These are phyloP conservation scores for Gambelia wislizenii DNA, from an alignment of 2,797 vertebrate genomes.

Conservation along the genomic window DNA sequence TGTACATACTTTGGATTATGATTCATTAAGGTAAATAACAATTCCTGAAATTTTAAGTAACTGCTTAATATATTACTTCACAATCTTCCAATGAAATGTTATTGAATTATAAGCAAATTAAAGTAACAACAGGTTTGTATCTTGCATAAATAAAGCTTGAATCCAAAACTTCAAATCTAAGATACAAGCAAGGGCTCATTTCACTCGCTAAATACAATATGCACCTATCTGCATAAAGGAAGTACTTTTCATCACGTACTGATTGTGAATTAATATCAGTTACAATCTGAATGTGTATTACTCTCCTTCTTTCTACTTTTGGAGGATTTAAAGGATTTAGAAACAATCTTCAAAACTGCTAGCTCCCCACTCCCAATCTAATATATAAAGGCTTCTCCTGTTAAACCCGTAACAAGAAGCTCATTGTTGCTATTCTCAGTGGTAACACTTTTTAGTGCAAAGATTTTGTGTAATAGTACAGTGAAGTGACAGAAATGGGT, in stretches of 20 bases:
- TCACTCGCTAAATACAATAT: not conserved
- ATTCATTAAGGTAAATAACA: not conserved
- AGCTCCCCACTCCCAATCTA: not conserved
- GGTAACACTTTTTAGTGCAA: not conserved
- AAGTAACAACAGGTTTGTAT: too few species aligned
- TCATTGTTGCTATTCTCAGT: slow-evolving; percentile 15
- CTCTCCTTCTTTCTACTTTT: not conserved
- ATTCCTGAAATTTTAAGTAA: not conserved
- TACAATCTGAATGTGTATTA: not conserved
- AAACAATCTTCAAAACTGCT: slow-evolving; percentile 9
- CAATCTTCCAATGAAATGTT: not conserved
- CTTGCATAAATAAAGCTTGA: not conserved
- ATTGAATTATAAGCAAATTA: not conserved
- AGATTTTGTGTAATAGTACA: not conserved
- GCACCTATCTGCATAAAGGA: not conserved
- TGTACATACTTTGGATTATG: not conserved
- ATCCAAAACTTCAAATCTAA: not conserved
- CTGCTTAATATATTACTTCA: not conserved
- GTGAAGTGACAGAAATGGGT: slow-evolving; percentile 23
- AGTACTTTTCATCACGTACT: slow-evolving; percentile 8
- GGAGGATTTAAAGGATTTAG: not conserved
- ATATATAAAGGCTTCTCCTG: not conserved
- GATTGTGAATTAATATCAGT: not conserved
- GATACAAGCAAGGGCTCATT: not conserved
- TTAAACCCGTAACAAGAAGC: not conserved